Evolutionary conservation across 1,140 invertebrate genomes (phyloP), one percentile per base, ranked within the genome.

Genomic region (Charaxes varanes): DNA sequence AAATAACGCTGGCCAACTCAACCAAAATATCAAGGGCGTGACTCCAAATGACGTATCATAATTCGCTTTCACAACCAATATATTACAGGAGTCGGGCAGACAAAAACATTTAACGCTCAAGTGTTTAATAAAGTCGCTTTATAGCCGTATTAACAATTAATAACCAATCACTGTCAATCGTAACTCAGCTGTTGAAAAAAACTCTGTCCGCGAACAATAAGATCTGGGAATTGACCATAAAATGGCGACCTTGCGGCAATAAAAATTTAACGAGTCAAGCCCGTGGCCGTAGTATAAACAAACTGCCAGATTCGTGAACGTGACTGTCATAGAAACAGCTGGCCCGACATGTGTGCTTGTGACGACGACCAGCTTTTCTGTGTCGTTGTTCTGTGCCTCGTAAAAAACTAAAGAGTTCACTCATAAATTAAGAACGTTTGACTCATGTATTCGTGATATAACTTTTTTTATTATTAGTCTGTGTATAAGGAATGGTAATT

Each of bases 251-350:
- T 86, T 86, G 84, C 44, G 69, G 80, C 69, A 69, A 84, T 86
- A 86, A 86, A 85, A 86, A 79, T 86, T 86, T 86, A 86, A 85
- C 82, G 76, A 82, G 73, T 68, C 53, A 62, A 68, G 60, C 66
- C 64, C 69, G 71, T 59, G 52, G 63, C 44, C 52, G 41, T 69
- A 66, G 62, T 68, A 74, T 60, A 65, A 68, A 69, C 73, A 65
- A 51, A 58, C 53, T 50, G 67, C 53, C 62, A 70, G 71, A 74
- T 73, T 77, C 48, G 48, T 64, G 60, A 48, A 81, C 77, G 73
- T 82, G 74, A 77, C 70, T 67, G 62, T 78, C 74, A 76, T 79
- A 79, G 74, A 62, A 67, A 79, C 76, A 79, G 74, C 72, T 77
- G 78, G 50, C 19, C 27, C 45, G 22, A 66, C 69, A 70, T 78